Base-by-base conservation (phyloP, 2,888 invertebrate genomes). In the Cantharis nigra region DNA sequence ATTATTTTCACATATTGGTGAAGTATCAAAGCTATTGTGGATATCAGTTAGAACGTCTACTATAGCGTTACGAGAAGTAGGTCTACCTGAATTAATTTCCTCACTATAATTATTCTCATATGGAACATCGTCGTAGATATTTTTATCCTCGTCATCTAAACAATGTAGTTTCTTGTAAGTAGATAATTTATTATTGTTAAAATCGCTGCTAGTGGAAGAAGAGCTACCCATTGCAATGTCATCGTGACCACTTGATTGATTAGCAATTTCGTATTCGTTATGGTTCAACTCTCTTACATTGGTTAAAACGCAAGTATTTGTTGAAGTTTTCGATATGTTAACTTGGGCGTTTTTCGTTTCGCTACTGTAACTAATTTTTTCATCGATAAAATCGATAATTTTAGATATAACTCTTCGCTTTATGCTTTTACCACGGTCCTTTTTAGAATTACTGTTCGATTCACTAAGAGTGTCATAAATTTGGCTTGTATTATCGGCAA, bases 381-480 rank as follows among this genome's bases (percentile, higher is more conserved):
- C 84, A 71, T 84, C 83, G 11, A 85, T 80, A 76, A 85, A 85
- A 79, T 85, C 85, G 28, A 86, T 85, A 9, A 82, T 83, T 80
- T 83, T 83, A 2, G 85, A 83, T 28, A 86, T 74, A 62, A 86
- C 80, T 76, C 78, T 83, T 63, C 81, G 80, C 70, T 90, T 91
- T 30, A 72, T 67, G 18, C 28, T 83, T 79, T 71, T 84, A 81
- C 62, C 28, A 0, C 11, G 62, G n/a, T 62, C 33, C 65, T 33
- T 73, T 18, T 78, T 77, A 20, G 81, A 74, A 62, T 82, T 81
- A 30, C 74, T 75, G n/a, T 72, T 73, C n/a, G 74, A 78, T 26
- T 80, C 76, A 30, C 75, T 67, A 63, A 77, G 74, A 18, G 16
- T 71, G n/a, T 84, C 82, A 13, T 69, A 69, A 26, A 82, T 70